Conservation (phyloP, 2,113 vertebrate genomes). For the Macrotus californicus region DNA sequence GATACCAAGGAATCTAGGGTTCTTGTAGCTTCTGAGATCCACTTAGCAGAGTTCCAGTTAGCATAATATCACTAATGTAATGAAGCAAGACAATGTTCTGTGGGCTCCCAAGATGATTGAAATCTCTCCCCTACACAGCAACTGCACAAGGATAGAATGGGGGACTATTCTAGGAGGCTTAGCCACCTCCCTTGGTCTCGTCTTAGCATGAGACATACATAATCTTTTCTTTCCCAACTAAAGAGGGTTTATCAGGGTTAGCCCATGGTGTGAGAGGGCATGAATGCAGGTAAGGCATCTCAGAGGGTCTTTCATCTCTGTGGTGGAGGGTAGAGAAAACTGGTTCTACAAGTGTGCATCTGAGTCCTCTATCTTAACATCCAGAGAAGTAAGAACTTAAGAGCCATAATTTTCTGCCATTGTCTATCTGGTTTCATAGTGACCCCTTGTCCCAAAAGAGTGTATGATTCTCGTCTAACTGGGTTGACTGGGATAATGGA, state of each 20-base stretch:
- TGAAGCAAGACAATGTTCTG: background rate
- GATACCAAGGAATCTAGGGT: background rate
- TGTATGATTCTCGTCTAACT: background rate
- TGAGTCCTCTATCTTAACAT: background rate
- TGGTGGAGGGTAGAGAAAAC: background rate
- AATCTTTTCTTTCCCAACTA: background rate
- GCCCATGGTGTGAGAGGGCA: background rate
- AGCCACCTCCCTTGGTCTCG: background rate
- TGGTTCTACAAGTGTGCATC: background rate
- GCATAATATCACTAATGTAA: no score
- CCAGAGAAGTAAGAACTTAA: background rate
- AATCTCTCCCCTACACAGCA: background rate
- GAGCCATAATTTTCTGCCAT: slow-evolving; percentile 19
- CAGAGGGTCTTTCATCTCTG: slow-evolving; percentile 11
- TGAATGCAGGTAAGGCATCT: background rate
- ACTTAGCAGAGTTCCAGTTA: no score
- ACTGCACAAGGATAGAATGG: background rate
- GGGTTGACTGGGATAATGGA: background rate
- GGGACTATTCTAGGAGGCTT: background rate
- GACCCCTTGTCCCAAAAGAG: background rate
- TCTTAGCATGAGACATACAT: background rate
- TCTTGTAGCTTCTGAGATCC: background rate
- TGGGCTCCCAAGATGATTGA: background rate
- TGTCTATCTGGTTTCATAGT: background rate
- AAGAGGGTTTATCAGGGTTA: background rate